Conservation (phyloP, 2,113 vertebrate genomes). For the Neofelis nebulosa region DNA sequence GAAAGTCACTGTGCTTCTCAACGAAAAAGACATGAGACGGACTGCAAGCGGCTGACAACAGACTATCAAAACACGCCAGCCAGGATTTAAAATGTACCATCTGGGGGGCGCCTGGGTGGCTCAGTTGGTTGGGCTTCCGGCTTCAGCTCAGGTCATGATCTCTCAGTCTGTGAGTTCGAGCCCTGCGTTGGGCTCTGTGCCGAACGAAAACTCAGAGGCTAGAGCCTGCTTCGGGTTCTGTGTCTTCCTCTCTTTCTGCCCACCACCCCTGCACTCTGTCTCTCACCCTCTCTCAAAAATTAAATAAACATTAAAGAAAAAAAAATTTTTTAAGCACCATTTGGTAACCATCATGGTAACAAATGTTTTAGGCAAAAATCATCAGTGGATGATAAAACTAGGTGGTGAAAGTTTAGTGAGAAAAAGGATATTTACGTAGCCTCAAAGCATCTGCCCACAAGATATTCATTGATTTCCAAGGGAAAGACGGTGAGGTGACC, state of each 20-base stretch:
- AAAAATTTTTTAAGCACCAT: background rate
- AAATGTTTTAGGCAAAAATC: slow-evolving; percentile 16
- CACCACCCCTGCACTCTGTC: too few relatives aligned
- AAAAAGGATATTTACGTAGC: background rate
- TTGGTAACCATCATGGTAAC: background rate
- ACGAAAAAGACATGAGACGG: background rate
- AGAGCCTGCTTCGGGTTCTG: too few relatives aligned
- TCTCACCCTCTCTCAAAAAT: too few relatives aligned
- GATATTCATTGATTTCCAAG: background rate
- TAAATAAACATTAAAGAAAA: too few relatives aligned
- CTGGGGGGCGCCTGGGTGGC: too few relatives aligned
- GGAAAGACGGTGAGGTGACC: background rate
- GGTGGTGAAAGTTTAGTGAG: background rate
- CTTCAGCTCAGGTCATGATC: too few relatives aligned
- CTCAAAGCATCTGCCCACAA: background rate
- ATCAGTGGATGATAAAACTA: background rate
- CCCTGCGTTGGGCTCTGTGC: too few relatives aligned
- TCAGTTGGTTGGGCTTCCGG: too few relatives aligned
- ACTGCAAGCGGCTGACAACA: background rate
- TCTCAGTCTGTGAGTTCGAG: too few relatives aligned
- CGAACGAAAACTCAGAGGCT: too few relatives aligned
- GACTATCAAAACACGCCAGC: background rate
- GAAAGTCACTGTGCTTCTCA: background rate
- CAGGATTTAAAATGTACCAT: background rate
- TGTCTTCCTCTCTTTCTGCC: too few relatives aligned